These are phyloP conservation scores for Xenopus borealis DNA, from an alignment of 2,113 vertebrate genomes.

Conservation along the genomic window DNA sequence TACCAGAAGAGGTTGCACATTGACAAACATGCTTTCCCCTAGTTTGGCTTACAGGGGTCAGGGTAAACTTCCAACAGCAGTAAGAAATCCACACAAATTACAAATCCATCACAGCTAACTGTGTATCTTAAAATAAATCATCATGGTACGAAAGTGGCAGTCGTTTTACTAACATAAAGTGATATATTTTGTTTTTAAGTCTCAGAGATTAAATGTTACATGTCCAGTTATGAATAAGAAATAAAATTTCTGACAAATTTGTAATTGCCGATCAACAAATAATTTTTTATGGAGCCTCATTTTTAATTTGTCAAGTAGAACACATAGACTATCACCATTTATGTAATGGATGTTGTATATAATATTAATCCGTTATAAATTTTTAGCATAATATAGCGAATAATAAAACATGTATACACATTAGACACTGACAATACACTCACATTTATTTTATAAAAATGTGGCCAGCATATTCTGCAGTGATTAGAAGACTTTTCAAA, in stretches of 20 bases:
- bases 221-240: conserved; percentile 13
- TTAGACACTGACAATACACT: no score
- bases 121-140: conserved; percentile 31
- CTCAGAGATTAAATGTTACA: conserved; percentile 23
- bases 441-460: no score
- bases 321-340: background rate
- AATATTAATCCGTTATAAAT: background rate
- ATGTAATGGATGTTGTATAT: background rate
- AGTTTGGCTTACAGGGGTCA: no score
- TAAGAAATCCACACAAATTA: conserved; percentile 17
- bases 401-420: no score
- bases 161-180: conserved; percentile 26
- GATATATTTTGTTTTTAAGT: conserved; percentile 23
- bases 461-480: no score
- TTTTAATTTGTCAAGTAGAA: background rate
- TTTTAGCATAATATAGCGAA: background rate
- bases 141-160: conserved; percentile 1
- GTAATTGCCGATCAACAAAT: background rate
- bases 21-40: no score
- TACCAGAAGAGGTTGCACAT: no score
- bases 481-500: no score
- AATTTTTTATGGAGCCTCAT: background rate
- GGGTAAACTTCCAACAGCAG: background rate
- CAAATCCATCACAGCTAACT: conserved; percentile 26
- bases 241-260: conserved; percentile 27